These are phyloP conservation scores for Sitta europaea DNA, from an alignment of 2,113 vertebrate species.

Conservation along the genomic window DNA sequence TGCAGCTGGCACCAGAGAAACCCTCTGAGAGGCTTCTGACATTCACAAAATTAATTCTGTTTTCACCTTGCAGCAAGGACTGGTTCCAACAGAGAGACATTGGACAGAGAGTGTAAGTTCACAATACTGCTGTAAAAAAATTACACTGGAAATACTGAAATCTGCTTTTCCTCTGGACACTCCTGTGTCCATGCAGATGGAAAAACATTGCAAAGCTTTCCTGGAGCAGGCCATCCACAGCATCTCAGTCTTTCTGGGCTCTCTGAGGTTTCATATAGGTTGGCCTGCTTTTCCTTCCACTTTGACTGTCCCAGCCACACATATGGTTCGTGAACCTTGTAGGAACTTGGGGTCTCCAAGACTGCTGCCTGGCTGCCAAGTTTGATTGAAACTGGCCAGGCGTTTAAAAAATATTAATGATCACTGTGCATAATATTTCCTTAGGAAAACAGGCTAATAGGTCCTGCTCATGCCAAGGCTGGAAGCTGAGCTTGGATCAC, in stretches of 20 bases:
- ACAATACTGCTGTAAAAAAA: not conserved
- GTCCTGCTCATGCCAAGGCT: not conserved
- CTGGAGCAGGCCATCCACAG: rapidly evolving
- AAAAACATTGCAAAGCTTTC: not conserved
- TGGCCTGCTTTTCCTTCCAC: not conserved
- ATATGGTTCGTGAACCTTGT: not conserved
- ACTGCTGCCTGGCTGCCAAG: not conserved
- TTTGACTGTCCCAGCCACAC: not conserved
- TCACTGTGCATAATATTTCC: not conserved
- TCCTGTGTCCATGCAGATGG: not conserved
- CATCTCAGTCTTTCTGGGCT: not conserved
- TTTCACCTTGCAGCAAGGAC: not conserved
- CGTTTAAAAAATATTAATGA: not conserved
- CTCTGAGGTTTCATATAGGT: not conserved
- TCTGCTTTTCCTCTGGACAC: not conserved
- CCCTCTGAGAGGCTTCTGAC: not conserved
- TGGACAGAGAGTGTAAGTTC: not conserved
- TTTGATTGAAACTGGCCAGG: not conserved
- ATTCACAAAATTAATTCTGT: not conserved
- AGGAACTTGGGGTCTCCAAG: not conserved
- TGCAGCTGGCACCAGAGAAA: not conserved
- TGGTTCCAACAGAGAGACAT: not conserved
- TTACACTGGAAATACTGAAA: not conserved
- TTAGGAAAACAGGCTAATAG: not conserved
- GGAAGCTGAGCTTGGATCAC: not conserved